Evolutionary conservation across 2,113 vertebrate genomes (phyloP).

Genomic region (Ranitomeya imitator): DNA sequence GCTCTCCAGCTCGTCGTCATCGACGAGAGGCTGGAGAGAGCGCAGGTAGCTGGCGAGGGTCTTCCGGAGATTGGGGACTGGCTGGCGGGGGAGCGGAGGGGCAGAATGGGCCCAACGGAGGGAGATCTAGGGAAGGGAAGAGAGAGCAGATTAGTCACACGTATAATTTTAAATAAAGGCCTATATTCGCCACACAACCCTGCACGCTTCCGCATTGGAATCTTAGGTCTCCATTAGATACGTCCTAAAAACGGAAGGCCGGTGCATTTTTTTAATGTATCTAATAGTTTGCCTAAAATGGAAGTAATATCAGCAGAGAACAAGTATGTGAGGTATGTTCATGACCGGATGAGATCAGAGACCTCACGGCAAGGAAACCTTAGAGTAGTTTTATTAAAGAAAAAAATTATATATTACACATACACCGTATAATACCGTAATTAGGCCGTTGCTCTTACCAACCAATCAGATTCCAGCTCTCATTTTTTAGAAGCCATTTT

Average conservation of each 20-base stretch:
- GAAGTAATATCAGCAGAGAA: too few species aligned
- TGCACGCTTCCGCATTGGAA: not conserved
- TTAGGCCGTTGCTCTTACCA: not conserved
- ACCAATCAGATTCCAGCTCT: not conserved
- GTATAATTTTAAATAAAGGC: not conserved
- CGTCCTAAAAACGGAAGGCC: too few species aligned
- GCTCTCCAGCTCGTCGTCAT: conserved; percentile 75
- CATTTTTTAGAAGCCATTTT: not conserved
- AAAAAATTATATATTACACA: too few species aligned
- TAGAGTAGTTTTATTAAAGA: too few species aligned
- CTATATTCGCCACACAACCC: not conserved
- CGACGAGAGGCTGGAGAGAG: conserved; percentile 77
- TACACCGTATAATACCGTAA: too few species aligned
- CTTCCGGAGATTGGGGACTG: conserved; percentile 73
- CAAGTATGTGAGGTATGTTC: too few species aligned
- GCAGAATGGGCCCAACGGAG: conserved; percentile 23
- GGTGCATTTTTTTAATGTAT: too few species aligned
- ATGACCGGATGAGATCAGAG: too few species aligned
- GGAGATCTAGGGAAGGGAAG: conserved; percentile 6
- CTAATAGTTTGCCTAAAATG: too few species aligned
- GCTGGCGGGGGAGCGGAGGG: conserved; percentile 71
- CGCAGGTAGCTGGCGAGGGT: conserved; percentile 76
- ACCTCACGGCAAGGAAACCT: too few species aligned
- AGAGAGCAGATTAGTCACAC: not conserved
- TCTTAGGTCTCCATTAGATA: not conserved